Base-by-base conservation (phyloP, 2,113 vertebrate genomes). In the Lota lota region DNA sequence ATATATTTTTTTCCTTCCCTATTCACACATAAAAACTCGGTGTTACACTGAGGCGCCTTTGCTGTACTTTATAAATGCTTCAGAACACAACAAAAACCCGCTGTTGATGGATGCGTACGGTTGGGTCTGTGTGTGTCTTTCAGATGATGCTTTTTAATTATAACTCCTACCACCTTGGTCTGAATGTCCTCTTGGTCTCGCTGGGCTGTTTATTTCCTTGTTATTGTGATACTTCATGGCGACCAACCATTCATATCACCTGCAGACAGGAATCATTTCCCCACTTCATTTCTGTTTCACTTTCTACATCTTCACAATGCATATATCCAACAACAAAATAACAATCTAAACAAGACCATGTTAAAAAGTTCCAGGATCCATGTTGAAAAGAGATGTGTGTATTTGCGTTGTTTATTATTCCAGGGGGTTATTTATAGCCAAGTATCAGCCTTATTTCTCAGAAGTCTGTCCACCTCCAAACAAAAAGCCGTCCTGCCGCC, bases 401-500 rank as follows among this genome's bases (percentile, higher is more conserved):
- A 68, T 70, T 50, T 69, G 50, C 60, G 53, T 56, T 79, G 72
- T 77, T 84, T 78, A 72, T 77, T 63, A 56, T 65, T 24, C 68
- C 10, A 47, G 40, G 40, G 40, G 66, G 15, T 24, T 64, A 78
- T 72, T 22, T 79, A 80, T 71, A 82, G 71, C 66, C 71, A 64
- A 76, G 77, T 82, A 85, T 83, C 83, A 87, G 83, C 76, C 73
- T 70, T 33, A 62, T 69, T 47, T 81, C 77, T 70, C 80, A 80
- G 66, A 82, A 83, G 85, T 75, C 74, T 74, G 77, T 85, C 74
- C 71, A 74, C 73, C 82, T 68, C 82, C 78, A 89, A 88, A 89
- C 89, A 88, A 85, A 88, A 69, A 64, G 64, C 75, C 73, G 80
- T 56, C 83, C 78, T 77, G 40, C 81, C 80, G 84, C 83, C 83